These are phyloP conservation scores for Cygnus olor DNA, from an alignment of 2,797 vertebrate genomes.

Conservation along the genomic window DNA sequence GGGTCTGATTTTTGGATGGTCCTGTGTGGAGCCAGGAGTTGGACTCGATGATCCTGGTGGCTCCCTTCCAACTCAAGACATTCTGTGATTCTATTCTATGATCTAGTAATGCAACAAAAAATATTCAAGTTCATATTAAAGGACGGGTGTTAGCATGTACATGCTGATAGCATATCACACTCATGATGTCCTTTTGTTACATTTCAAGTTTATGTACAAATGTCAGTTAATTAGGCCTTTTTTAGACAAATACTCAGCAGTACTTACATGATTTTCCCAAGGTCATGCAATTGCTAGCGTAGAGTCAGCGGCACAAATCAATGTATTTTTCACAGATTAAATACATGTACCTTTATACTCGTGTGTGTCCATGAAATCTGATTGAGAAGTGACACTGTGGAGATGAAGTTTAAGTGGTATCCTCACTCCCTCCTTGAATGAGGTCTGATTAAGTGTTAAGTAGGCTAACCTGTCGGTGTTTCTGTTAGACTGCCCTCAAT, in stretches of 20 bases:
- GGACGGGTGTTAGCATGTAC: too few relatives aligned
- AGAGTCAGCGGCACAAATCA: neutral
- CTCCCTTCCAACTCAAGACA: too few relatives aligned
- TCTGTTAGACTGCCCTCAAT: neutral
- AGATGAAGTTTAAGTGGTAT: neutral
- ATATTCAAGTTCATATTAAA: too few relatives aligned
- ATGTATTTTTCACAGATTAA: constrained; percentile 47
- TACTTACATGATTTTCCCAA: constrained; percentile 4
- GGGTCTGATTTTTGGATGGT: too few relatives aligned
- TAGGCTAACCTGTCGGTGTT: neutral
- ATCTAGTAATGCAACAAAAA: too few relatives aligned
- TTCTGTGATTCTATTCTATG: too few relatives aligned
- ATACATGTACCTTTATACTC: constrained; percentile 2
- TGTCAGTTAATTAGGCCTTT: too few relatives aligned
- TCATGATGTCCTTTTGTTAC: too few relatives aligned
- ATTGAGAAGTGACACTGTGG: neutral
- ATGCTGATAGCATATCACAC: too few relatives aligned
- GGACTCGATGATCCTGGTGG: too few relatives aligned
- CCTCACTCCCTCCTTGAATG: neutral
- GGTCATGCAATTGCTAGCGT: neutral
- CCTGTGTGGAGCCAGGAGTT: too few relatives aligned
- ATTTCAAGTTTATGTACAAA: too few relatives aligned
- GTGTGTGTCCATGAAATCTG: constrained; percentile 25
- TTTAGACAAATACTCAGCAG: neutral
- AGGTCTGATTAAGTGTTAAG: neutral